These are phyloP conservation scores for Choristoneura rosaceana DNA, from an alignment of 2,888 invertebrate genomes.

Conservation along the genomic window DNA sequence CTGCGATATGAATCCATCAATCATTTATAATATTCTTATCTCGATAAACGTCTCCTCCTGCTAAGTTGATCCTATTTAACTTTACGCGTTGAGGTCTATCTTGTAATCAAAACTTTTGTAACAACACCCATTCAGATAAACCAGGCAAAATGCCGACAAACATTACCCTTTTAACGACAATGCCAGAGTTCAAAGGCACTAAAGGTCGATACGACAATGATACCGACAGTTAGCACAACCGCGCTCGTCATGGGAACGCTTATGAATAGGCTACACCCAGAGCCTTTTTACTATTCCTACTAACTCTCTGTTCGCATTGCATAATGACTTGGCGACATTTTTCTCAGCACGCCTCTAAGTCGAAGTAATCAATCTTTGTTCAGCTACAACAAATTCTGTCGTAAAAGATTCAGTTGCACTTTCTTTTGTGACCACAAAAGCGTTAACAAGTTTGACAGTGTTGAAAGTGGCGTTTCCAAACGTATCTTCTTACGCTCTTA, in stretches of 20 bases:
- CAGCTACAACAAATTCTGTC: constrained; percentile 9
- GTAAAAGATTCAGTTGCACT: constrained; percentile 29
- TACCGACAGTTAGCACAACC: constrained; percentile 65
- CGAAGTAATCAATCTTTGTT: constrained; percentile 20
- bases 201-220: constrained; percentile 57
- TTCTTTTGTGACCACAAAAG: constrained; percentile 40
- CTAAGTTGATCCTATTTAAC: neutral
- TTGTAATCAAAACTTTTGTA: constrained; percentile 5
- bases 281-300: constrained; percentile 45
- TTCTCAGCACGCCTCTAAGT: constrained; percentile 3
- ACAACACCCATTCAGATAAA: constrained; percentile 12
- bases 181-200: constrained; percentile 51
- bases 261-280: constrained; percentile 55
- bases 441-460: constrained; percentile 41
- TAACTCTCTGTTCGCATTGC: constrained; percentile 23
- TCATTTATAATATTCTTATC: neutral
- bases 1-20: neutral
- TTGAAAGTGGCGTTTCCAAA: constrained; percentile 59
- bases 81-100: neutral
- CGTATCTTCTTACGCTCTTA: constrained; percentile 53
- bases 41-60: neutral
- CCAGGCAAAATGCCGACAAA: constrained; percentile 15
- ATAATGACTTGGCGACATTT: constrained; percentile 23
- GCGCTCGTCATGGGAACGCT: constrained; percentile 71
- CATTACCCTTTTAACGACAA: constrained; percentile 43